These are phyloP conservation scores for Zeus faber DNA, from an alignment of 2,113 vertebrate species.

Conservation along the genomic window DNA sequence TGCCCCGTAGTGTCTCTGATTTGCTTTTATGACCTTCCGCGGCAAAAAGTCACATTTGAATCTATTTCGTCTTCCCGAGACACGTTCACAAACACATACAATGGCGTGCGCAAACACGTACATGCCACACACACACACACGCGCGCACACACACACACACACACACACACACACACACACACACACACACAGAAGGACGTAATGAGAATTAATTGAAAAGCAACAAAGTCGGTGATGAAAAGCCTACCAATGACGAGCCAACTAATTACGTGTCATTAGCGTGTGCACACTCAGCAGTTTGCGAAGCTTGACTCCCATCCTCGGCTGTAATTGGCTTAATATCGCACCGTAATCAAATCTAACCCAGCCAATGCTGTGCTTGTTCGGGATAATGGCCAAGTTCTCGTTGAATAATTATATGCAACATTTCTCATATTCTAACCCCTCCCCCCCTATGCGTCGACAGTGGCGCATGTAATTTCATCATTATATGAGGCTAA, in stretches of 20 bases:
- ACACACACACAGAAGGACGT: constrained; percentile 32
- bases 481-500: constrained; percentile 5
- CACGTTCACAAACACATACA: neutral
- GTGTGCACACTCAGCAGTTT: no score
- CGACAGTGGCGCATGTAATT: constrained; percentile 32
- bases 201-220: constrained; percentile 57
- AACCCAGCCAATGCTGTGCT: neutral
- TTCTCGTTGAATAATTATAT: neutral
- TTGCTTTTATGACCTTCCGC: no score
- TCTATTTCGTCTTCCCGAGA: no score
- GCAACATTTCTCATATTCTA: neutral
- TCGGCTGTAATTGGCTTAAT: neutral
- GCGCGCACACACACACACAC: constrained; percentile 9
- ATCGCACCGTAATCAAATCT: neutral
- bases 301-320: neutral
- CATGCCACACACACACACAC: neutral
- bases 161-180: neutral
- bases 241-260: constrained; percentile 46
- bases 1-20: no score
- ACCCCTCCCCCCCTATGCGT: constrained; percentile 9
- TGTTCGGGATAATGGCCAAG: neutral
- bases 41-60: no score
- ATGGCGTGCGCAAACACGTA: neutral
- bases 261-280: no score
- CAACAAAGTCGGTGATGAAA: constrained; percentile 38